Conservation (phyloP, 92 coral and sea anemone species). For the Porites lobata region DNA sequence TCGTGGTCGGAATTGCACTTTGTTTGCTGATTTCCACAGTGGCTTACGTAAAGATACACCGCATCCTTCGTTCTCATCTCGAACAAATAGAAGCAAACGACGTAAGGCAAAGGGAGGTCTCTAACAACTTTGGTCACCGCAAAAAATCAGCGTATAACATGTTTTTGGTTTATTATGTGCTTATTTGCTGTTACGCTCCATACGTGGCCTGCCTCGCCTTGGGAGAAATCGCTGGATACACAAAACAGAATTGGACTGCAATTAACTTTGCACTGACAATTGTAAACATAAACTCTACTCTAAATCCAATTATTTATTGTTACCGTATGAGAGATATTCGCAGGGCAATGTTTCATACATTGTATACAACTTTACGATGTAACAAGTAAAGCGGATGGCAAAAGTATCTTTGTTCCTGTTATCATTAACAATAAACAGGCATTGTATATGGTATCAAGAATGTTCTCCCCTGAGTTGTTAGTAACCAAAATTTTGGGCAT, state of each 20-base stretch:
- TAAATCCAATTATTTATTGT: too few species aligned
- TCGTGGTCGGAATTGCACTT: background rate
- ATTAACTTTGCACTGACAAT: too few species aligned
- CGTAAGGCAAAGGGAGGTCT: background rate
- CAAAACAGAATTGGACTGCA: slow-evolving; percentile 12
- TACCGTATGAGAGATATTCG: too few species aligned
- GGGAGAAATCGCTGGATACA: slow-evolving; percentile 19
- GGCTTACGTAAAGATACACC: slow-evolving; percentile 31
- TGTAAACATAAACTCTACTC: too few species aligned
- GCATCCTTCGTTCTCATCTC: slow-evolving; percentile 31
- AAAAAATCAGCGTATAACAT: slow-evolving; percentile 25
- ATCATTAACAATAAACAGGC: too few species aligned
- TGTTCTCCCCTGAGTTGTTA: too few species aligned
- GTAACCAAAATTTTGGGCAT: too few species aligned
- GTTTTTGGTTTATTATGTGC: slow-evolving; percentile 31
- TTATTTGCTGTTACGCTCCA: slow-evolving; percentile 32
- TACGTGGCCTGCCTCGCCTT: slow-evolving; percentile 23
- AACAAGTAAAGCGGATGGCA: too few species aligned
- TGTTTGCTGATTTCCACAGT: slow-evolving; percentile 27
- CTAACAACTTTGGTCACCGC: background rate
- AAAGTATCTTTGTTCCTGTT: too few species aligned
- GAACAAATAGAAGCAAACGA: slow-evolving; percentile 6
- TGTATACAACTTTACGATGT: too few species aligned
- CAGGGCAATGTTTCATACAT: too few species aligned
- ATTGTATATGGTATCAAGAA: too few species aligned